Evolutionary conservation across 2,113 vertebrate species (phyloP).

Genomic region (Panurus biarmicus): DNA sequence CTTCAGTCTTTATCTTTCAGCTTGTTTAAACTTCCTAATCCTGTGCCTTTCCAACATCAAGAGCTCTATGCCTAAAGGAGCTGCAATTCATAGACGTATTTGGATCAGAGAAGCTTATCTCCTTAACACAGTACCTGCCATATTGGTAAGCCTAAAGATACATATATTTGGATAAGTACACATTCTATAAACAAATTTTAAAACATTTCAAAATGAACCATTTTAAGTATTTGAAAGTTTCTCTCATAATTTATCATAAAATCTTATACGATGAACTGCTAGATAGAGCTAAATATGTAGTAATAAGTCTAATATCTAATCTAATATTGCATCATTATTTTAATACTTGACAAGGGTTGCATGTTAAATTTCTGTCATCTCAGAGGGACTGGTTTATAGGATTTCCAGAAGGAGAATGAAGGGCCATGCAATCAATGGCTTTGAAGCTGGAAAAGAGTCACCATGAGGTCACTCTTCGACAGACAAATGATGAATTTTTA

Average conservation of each 20-base stretch:
- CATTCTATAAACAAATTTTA: not conserved
- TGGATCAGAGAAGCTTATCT: not conserved
- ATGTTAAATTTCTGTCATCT: slow-evolving; percentile 40
- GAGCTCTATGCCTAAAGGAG: not conserved
- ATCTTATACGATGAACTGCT: not conserved
- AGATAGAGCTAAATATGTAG: not conserved
- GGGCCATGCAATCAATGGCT: slow-evolving; percentile 64
- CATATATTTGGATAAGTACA: not conserved
- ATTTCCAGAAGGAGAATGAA: slow-evolving; percentile 60
- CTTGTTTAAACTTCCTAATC: slow-evolving; percentile 17
- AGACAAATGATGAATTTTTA: slow-evolving; percentile 50
- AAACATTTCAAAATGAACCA: not conserved
- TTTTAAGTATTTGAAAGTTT: not conserved
- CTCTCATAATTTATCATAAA: not conserved
- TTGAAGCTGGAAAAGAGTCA: slow-evolving; percentile 63
- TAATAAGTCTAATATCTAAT: slow-evolving; percentile 8
- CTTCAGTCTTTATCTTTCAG: slow-evolving; percentile 30
- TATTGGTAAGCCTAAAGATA: not conserved
- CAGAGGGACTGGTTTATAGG: slow-evolving; percentile 49
- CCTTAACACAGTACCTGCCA: not conserved
- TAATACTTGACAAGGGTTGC: not conserved
- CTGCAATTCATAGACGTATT: not conserved
- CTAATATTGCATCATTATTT: slow-evolving; percentile 13
- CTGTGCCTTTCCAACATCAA: not conserved
- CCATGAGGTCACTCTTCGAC: slow-evolving; percentile 64